Evolutionary conservation across 2,797 vertebrate genomes (phyloP), one percentile per base, ranked within the genome.

Genomic region (Tadarida brasiliensis): DNA sequence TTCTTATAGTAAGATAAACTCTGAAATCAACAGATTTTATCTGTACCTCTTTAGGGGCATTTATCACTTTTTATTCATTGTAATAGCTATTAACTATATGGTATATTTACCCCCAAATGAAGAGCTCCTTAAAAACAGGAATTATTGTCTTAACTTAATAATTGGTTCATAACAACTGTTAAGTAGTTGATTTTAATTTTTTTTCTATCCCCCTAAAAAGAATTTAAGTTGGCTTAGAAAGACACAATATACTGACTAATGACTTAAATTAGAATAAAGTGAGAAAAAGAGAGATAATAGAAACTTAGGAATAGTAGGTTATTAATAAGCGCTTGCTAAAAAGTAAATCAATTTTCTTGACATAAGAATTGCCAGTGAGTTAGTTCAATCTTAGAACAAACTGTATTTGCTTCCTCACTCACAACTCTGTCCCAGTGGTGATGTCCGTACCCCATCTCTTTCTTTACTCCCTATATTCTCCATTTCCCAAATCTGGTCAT

Each of bases 11-110:
- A 70, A 88, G 39, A 59, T 57, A 78, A 57, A 78, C 44, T 74
- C 39, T 70, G n/a, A 93, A 84, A 49, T 68, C n/a, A 95, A 7
- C 93, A 35, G 63, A 70, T 71, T 92, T 96, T 94, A 63, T 95
- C 28, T 87, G 26, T 71, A 35, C 17, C 9, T 56, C n/a, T 84
- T 93, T 59, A 74, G 39, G 54, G 30, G 14, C 56, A 56, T 85
- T 87, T 90, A 47, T 54, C 22, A 86, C 82, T 82, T 87, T 90
- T 54, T 87, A 39, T 61, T 35, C 3, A 2, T 35, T 28, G 15
- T 54, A 47, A 67, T 49, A 80, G 11, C 24, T 89, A 63, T 86
- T 94, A 93, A 24, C 28, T 44, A 80, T 68, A 51, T 47, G 33
- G 1, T 78, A 73, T 82, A 81, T 93, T 94, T 81, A 59, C n/a